Evolutionary conservation across 1,140 invertebrate species (phyloP).

Genomic region (Potamilus streckersoni): DNA sequence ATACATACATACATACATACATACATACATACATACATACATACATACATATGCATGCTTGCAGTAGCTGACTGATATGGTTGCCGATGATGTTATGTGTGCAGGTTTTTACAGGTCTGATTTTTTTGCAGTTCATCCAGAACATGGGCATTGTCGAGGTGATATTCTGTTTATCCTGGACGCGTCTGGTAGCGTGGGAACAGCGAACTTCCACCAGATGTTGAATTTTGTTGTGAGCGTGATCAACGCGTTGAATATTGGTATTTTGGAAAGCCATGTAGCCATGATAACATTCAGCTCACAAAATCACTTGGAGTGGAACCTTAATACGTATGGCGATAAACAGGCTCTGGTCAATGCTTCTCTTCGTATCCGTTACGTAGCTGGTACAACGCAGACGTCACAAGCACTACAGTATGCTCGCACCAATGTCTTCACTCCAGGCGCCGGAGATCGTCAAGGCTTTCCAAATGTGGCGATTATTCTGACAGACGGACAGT

Average conservation of each 20-base stretch:
- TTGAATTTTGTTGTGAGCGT: conserved; percentile 40
- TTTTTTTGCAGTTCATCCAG: too few species aligned
- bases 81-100: too few species aligned
- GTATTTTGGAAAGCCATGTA: conserved; percentile 15
- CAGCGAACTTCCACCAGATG: conserved; percentile 36
- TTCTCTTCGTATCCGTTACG: not conserved
- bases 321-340: not conserved
- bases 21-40: too few species aligned
- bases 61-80: too few species aligned
- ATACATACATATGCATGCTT: too few species aligned
- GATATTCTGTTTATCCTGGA: conserved; percentile 54
- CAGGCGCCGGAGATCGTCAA: not conserved
- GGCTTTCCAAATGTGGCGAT: not conserved
- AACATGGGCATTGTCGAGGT: not conserved
- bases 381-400: not conserved
- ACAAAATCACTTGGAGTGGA: not conserved
- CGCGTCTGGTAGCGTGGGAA: conserved; percentile 43
- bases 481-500: conserved; percentile 12
- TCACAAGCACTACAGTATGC: not conserved
- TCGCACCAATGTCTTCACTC: not conserved
- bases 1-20: too few species aligned
- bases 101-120: too few species aligned
- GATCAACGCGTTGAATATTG: conserved; percentile 23
- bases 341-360: not conserved
- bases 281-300: conserved; percentile 33